A percentile compares a stretch with the other conserved stretches of the same genome.
Conservation (phyloP, 2,888 invertebrate genomes). For the Noctuana brunneofusca region DNA sequence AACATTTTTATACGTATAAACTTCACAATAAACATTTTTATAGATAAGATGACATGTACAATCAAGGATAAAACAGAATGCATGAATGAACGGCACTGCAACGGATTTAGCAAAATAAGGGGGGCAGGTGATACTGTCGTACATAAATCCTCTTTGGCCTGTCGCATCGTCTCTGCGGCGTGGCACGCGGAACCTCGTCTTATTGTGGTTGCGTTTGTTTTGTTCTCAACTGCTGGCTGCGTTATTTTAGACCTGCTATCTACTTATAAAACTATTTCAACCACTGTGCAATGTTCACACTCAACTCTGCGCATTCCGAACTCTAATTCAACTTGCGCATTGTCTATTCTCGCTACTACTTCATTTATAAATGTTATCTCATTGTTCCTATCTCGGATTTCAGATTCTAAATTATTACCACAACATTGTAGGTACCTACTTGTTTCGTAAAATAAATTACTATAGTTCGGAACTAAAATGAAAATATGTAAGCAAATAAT, state of each 20-base stretch:
- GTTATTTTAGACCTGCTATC: slow-evolving; percentile 72
- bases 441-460: slow-evolving; percentile 30
- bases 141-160: slow-evolving; percentile 67
- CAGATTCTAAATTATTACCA: slow-evolving; percentile 21
- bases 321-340: slow-evolving; percentile 16
- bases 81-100: slow-evolving; percentile 43
- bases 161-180: slow-evolving; percentile 54
- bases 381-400: slow-evolving; percentile 5
- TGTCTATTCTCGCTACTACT: slow-evolving; percentile 6
- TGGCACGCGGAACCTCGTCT: slow-evolving; percentile 78
- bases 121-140: slow-evolving; percentile 63
- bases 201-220: slow-evolving; percentile 73
- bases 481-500: slow-evolving; percentile 35
- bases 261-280: slow-evolving; percentile 52
- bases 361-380: slow-evolving; percentile 19
- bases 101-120: slow-evolving; percentile 44
- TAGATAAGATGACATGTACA: neutral
- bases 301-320: slow-evolving; percentile 3
- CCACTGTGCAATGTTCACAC: slow-evolving; percentile 24
- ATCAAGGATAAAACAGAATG: slow-evolving; percentile 29
- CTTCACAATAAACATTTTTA: neutral
- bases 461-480: slow-evolving; percentile 31
- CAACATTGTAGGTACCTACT: slow-evolving; percentile 16
- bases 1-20: too few relatives aligned
- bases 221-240: slow-evolving; percentile 59